Percentiles rank a stretch among this genome's conserved stretches.
These are phyloP conservation scores for Tetropium fuscum DNA, from an alignment of 2,888 invertebrate species.

Conservation along the genomic window DNA sequence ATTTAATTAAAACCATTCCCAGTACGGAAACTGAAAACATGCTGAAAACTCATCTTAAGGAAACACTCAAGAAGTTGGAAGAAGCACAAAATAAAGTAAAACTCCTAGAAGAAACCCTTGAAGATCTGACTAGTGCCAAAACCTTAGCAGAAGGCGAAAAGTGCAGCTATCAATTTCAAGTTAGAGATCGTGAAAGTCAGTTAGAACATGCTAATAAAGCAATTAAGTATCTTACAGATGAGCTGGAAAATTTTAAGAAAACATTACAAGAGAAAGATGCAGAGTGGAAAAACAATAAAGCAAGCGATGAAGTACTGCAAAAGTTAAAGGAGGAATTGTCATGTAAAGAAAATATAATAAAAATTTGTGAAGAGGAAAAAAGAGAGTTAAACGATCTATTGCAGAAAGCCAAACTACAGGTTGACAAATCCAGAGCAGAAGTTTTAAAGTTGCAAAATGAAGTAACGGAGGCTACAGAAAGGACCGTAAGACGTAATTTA, in stretches of 20 bases:
- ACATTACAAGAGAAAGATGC: constrained; percentile 21
- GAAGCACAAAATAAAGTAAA: constrained; percentile 41
- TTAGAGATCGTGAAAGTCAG: constrained; percentile 37
- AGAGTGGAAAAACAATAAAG: constrained; percentile 16
- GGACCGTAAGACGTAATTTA: constrained; percentile 35
- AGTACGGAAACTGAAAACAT: constrained; percentile 29
- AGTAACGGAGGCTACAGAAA: constrained; percentile 34
- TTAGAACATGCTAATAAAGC: constrained; percentile 25
- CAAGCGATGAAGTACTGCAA: constrained; percentile 22
- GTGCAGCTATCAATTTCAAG: constrained; percentile 42
- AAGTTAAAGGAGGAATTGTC: constrained; percentile 19
- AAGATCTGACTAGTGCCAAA: constrained; percentile 46
- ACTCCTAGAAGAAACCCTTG: constrained; percentile 42
- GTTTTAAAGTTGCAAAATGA: constrained; percentile 38
- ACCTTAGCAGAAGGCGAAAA: constrained; percentile 50
- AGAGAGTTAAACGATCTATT: constrained; percentile 34
- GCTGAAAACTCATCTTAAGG: constrained; percentile 38
- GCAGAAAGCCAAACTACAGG: constrained; percentile 35
- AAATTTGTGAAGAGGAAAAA: constrained; percentile 36
- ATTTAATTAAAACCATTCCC: constrained; percentile 28
- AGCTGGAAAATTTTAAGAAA: constrained; percentile 22
- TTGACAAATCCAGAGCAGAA: constrained; percentile 40
- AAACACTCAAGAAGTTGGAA: constrained; percentile 39
- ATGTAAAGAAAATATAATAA: constrained; percentile 31
- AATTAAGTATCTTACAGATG: constrained; percentile 20